Evolutionary conservation across 2,888 invertebrate genomes (phyloP).

Genomic region (Silvanus unidentatus): DNA sequence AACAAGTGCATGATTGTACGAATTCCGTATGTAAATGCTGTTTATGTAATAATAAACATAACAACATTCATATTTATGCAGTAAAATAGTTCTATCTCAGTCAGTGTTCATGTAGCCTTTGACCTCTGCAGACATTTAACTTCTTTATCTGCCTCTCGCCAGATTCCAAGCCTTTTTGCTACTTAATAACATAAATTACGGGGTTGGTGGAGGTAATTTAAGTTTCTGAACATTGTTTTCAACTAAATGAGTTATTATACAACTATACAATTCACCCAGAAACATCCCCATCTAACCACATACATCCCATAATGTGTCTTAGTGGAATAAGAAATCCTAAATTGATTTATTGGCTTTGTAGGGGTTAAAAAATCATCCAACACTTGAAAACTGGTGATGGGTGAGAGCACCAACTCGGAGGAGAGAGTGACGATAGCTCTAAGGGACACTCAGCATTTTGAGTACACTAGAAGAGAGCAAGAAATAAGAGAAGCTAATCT

Average conservation of each 20-base stretch:
- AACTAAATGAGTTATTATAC: slow-evolving; percentile 23
- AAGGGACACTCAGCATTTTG: not conserved
- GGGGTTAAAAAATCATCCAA: too few species aligned
- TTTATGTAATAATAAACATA: too few species aligned
- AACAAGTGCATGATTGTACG: too few species aligned
- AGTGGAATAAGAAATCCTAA: too few species aligned
- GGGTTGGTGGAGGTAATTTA: slow-evolving; percentile 24
- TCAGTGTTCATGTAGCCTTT: slow-evolving; percentile 16
- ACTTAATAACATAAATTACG: slow-evolving; percentile 35
- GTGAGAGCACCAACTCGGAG: too few species aligned
- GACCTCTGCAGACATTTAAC: slow-evolving; percentile 32
- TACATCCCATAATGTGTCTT: too few species aligned
- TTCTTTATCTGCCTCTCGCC: slow-evolving; percentile 33
- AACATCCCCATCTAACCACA: too few species aligned
- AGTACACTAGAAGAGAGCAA: not conserved
- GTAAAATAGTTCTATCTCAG: slow-evolving; percentile 1
- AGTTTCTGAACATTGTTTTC: slow-evolving; percentile 24
- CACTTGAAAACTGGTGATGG: too few species aligned
- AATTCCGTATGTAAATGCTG: too few species aligned
- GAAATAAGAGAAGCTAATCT: slow-evolving; percentile 17
- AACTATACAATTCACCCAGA: too few species aligned
- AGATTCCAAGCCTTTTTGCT: slow-evolving; percentile 33
- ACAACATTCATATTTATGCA: too few species aligned
- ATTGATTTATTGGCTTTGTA: too few species aligned
- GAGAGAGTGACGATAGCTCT: not conserved